Percentiles rank a stretch among this genome's conserved stretches.
Conservation (phyloP, 2,797 vertebrate genomes). For the Poeciliopsis presidionis region DNA sequence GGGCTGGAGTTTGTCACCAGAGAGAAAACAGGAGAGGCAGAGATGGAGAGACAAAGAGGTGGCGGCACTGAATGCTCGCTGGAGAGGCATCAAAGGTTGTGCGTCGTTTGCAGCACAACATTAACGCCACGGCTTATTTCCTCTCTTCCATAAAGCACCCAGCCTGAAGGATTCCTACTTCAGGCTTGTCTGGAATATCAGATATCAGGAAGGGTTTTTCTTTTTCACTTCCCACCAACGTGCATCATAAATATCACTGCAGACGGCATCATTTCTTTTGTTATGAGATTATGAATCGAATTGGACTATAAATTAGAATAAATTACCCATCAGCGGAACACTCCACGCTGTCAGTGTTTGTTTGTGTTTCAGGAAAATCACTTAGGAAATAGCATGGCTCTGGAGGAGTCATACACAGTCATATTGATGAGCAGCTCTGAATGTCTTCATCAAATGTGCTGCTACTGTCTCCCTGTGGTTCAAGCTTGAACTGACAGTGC, state of each 20-base stretch:
- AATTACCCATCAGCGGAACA: constrained; percentile 37
- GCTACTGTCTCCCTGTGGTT: constrained; percentile 76
- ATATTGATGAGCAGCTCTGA: constrained; percentile 14
- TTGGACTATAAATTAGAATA: constrained; percentile 44
- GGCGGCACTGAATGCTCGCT: constrained; percentile 48
- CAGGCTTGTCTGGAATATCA: constrained; percentile 15
- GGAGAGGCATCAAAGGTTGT: constrained; percentile 63
- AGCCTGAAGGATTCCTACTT: constrained; percentile 21
- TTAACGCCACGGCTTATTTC: constrained; percentile 61
- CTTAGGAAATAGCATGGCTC: constrained; percentile 43
- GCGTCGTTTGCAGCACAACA: constrained; percentile 60
- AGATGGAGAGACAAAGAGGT: constrained; percentile 42
- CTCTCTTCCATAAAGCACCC: constrained; percentile 13
- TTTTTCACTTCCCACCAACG: constrained; percentile 20
- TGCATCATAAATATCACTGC: constrained; percentile 41
- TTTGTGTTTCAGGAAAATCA: constrained; percentile 50
- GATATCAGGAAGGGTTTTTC: constrained; percentile 9
- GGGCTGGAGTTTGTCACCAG: constrained; percentile 64
- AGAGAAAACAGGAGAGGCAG: constrained; percentile 43
- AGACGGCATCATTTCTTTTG: constrained; percentile 26
- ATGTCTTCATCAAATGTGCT: constrained; percentile 48
- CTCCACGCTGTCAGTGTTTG: constrained; percentile 21
- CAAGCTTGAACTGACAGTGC: constrained; percentile 21
- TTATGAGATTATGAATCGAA: constrained; percentile 40
- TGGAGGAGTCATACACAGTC: constrained; percentile 14